Conservation (phyloP, 2,888 invertebrate species). For the Pardosa pseudoannulata region DNA sequence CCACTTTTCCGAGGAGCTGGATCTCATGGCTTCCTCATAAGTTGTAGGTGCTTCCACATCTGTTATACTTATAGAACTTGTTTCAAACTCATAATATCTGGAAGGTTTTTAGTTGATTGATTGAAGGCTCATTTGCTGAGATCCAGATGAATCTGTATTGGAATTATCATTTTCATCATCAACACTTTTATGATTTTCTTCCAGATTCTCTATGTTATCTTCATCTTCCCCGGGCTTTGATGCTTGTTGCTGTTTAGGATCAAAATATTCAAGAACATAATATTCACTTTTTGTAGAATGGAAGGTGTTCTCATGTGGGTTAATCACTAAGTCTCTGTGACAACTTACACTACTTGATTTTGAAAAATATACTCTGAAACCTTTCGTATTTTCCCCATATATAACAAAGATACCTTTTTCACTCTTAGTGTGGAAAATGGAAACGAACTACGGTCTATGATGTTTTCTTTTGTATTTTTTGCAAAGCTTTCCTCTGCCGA, state of each 20-base stretch:
- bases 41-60: too few relatives aligned
- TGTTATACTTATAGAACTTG: neutral
- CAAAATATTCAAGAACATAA: neutral
- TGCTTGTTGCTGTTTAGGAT: neutral
- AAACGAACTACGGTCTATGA: too few relatives aligned
- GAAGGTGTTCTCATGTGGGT: neutral
- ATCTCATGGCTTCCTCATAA: neutral
- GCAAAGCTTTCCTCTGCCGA: too few relatives aligned
- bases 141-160: neutral
- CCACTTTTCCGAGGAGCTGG: neutral
- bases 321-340: neutral
- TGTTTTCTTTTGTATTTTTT: too few relatives aligned
- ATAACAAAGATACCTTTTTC: neutral
- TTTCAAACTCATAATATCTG: neutral
- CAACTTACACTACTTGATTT: neutral
- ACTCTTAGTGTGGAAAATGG: too few relatives aligned
- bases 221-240: neutral
- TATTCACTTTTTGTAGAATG: neutral
- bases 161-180: too few relatives aligned
- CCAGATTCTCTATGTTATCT: neutral
- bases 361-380: neutral
- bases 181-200: neutral
- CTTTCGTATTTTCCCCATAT: neutral
- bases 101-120: neutral
- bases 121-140: neutral